Percentiles rank a stretch among this genome's conserved stretches.
phyloP scores from a whole-genome alignment of 2,797 vertebrate species.

The Champsocephalus esox region DNA sequence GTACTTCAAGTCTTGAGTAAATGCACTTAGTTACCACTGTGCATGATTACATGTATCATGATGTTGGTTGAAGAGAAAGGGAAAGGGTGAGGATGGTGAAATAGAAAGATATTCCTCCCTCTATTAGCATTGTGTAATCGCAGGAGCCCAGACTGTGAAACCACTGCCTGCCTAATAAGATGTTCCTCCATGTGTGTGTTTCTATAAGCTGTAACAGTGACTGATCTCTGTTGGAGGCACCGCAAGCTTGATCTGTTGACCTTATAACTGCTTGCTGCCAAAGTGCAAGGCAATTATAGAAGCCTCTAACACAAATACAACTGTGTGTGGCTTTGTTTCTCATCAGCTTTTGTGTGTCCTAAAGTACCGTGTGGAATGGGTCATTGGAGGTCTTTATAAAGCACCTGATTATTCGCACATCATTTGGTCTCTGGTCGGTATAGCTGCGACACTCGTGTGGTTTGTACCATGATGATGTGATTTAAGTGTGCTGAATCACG shows the following conservation, averaged over 20 bases:
- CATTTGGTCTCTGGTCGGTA: not conserved
- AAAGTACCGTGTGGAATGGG: too few species aligned
- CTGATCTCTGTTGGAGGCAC: constrained; percentile 12
- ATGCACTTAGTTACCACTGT: constrained; percentile 29
- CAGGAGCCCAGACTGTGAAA: constrained; percentile 26
- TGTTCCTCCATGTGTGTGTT: constrained; percentile 25
- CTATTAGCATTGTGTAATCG: not conserved
- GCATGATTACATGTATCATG: not conserved
- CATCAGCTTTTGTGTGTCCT: constrained; percentile 3
- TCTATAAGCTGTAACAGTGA: not conserved
- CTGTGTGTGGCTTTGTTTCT: not conserved
- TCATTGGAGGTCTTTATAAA: too few species aligned
- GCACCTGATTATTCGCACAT: too few species aligned
- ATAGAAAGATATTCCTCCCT: not conserved
- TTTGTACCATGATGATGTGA: constrained; percentile 2
- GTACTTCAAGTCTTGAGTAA: too few species aligned
- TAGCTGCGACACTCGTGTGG: not conserved
- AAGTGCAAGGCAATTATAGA: constrained; percentile 9
- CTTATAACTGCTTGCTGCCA: not conserved
- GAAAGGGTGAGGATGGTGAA: not conserved
- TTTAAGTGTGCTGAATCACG: constrained; percentile 43
- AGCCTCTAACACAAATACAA: not conserved
- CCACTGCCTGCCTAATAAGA: constrained; percentile 25
- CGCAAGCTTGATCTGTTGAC: constrained; percentile 9
- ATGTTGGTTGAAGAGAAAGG: not conserved